Base-by-base conservation (phyloP, 2,888 invertebrate genomes). In the Neria commutata region DNA sequence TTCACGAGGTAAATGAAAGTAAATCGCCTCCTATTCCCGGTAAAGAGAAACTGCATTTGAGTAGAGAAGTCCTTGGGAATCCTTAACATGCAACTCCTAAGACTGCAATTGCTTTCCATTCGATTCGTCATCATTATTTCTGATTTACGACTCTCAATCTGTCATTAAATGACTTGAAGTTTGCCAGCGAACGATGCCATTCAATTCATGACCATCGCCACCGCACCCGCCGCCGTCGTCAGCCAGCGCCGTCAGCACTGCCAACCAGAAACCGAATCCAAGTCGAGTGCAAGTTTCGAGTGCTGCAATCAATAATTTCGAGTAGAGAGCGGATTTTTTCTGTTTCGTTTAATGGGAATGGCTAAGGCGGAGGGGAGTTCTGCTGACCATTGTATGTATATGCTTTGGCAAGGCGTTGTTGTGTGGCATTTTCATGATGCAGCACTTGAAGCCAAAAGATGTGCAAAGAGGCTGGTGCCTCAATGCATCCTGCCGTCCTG, bases 71-170 rank as follows among this genome's bases (percentile, higher is more conserved):
- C 5, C 29, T 29, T 29, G 29, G 29, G 29, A 5, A 37, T 37
- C 37, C 37, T 37, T 37, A 6, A 37, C 14, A 37, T 37, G 37
- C 37, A 37, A 5, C n/a, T 37, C 11, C 37, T 37, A 37, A 14
- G 37, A 37, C n/a, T 37, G n/a, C 37, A 29, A 11, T 14, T 37
- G 37, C 37, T 4, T n/a, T 37, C 37, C 14, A 29, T 29, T 29
- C 29, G 29, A 37, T 37, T 37, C 37, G 37, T 37, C 37, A 37
- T 37, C 37, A 37, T 37, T 37, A 37, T 37, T 37, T 37, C n/a
- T 37, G 37, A 37, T 37, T 37, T 37, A 37, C 37, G 29, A 8
- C 11, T 5, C 5, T 29, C 11, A 5, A 5, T 29, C 11, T 11
- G 29, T 5, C 11, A 5, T 8, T 8, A 5, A 5, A 29, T 11